Evolutionary conservation across 2,113 vertebrate genomes (phyloP).

Genomic region (Steatornis caripensis): DNA sequence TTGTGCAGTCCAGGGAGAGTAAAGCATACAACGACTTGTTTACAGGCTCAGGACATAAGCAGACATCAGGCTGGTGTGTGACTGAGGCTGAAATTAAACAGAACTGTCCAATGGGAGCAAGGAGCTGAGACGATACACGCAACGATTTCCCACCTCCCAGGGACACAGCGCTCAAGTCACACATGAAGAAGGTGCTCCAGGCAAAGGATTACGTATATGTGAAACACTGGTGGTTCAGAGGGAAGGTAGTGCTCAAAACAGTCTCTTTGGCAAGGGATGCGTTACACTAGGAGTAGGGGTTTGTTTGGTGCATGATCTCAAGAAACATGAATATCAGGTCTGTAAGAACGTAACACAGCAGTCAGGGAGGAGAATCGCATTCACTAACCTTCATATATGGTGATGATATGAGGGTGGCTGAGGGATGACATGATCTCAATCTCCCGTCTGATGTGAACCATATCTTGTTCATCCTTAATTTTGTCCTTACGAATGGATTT

Average conservation of each 20-base stretch:
- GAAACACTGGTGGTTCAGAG: background rate
- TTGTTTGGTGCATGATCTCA: background rate
- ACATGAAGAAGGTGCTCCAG: background rate
- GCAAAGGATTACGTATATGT: background rate
- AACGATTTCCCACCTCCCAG: background rate
- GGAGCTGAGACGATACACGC: background rate
- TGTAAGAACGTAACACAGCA: constrained; percentile 42
- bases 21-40: background rate
- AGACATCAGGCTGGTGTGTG: background rate
- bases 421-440: constrained; percentile 99
- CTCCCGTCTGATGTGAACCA: constrained; percentile 98
- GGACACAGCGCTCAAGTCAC: background rate
- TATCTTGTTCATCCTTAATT: constrained; percentile 98
- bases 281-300: background rate
- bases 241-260: background rate
- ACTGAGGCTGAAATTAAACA: background rate
- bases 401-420: constrained; percentile 98
- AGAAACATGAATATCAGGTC: constrained; percentile 45
- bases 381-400: constrained; percentile 95
- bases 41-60: background rate
- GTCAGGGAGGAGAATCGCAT: background rate
- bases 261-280: background rate
- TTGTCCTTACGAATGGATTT: constrained; percentile 99
- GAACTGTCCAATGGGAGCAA: background rate
- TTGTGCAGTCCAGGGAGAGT: background rate